Base-by-base conservation (phyloP, 2,888 invertebrate species). In the Empis stercorea region DNA sequence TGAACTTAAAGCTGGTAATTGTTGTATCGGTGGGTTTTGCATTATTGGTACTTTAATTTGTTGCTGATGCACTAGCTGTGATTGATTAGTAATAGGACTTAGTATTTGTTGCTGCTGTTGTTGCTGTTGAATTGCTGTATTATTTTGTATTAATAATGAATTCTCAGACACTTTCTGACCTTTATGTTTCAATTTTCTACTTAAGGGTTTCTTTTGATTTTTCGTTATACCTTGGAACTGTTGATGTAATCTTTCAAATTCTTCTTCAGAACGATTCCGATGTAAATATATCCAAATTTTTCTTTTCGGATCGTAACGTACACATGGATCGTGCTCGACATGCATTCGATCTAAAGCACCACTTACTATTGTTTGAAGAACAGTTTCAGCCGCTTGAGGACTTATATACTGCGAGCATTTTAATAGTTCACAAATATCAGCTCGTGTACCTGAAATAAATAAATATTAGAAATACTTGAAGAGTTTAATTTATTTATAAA, bases 251-350 rank as follows among this genome's bases (percentile, higher is more conserved):
- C 78, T 72, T 64, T 83, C 82, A 52, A 77, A 76, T 56, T 77
- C 76, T 40, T 72, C 72, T 56, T 76, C 76, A 1, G 68, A 70
- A 42, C 76, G 67, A 61, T 81, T 78, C 48, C 92, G 76, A 65
- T 95, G 94, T 47, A 95, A 72, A 66, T 95, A 95, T n/a, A 94
- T 87, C 96, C 96, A 96, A 30, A 91, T 80, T 59, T 94, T 93
- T 5, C 88, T 78, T 57, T 87, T 82, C 2, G 87, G 84, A 65
- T 95, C 93, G 62, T 93, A 95, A 58, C 89, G 86, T 1, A 95
- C 93, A 58, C 93, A 88, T 0, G 95, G 94, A 70, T 95, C 95
- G 1, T 75, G 65, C 55, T 94, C 87, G 10, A 85, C 86, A 58
- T 93, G 87, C 63, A 96, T 78, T 15, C 93, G 73, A 62, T 96